A percentile compares a stretch with the other conserved stretches of the same genome.
These are phyloP conservation scores for Choristoneura fumiferana DNA, from an alignment of 1,140 invertebrate species.

Conservation along the genomic window DNA sequence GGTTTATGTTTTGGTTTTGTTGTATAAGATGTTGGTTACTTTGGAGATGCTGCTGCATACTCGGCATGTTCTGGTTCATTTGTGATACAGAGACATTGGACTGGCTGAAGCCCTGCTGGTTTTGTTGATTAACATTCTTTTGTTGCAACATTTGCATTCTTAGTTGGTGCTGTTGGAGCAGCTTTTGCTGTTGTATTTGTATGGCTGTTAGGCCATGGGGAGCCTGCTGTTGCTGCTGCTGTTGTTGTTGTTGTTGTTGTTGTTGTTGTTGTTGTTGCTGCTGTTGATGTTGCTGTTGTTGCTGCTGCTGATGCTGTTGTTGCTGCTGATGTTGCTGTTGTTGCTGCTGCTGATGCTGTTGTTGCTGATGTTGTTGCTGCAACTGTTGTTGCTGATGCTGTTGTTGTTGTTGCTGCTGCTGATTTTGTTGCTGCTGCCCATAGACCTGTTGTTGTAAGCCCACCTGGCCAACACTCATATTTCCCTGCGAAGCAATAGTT, in stretches of 20 bases:
- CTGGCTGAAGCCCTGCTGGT: conserved; percentile 59
- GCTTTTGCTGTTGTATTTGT: conserved; percentile 73
- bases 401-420: conserved; percentile 60
- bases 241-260: conserved; percentile 44
- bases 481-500: conserved; percentile 58
- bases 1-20: conserved; percentile 56
- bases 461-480: conserved; percentile 42
- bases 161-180: conserved; percentile 73
- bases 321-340: conserved; percentile 52
- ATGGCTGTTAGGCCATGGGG: conserved; percentile 69
- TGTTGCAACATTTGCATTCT: conserved; percentile 71
- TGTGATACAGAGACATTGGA: conserved; percentile 57
- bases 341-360: conserved; percentile 43
- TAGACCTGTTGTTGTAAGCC: conserved; percentile 40
- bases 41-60: conserved; percentile 64
- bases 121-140: conserved; percentile 66
- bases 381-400: conserved; percentile 72
- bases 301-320: conserved; percentile 50
- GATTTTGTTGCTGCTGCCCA: conserved; percentile 49
- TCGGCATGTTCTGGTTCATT: conserved; percentile 62
- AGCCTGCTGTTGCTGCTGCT: conserved; percentile 43
- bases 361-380: conserved; percentile 44
- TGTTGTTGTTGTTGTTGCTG: conserved; percentile 64
- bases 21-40: conserved; percentile 56
- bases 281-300: conserved; percentile 57